Evolutionary conservation across 2,888 invertebrate species (phyloP).

Genomic region (Apomyelois bistriatella): DNA sequence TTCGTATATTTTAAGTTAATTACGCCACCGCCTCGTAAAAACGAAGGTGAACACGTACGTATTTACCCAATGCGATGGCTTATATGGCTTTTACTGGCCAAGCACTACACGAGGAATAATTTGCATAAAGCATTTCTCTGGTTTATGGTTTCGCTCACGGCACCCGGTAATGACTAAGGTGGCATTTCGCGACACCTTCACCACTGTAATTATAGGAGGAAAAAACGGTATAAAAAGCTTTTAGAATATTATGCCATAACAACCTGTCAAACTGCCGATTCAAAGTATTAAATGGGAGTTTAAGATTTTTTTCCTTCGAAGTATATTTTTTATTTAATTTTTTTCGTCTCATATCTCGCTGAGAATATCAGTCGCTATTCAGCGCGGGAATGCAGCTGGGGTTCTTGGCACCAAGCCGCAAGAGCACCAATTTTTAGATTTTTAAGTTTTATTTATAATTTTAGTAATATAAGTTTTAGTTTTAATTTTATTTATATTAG

Average conservation of each 20-base stretch:
- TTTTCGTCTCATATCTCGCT: too few relatives aligned
- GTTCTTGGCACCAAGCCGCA: too few relatives aligned
- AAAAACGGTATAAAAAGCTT: slow-evolving; percentile 53
- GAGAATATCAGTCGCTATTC: too few relatives aligned
- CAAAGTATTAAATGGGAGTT: background rate
- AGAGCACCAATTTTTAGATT: too few relatives aligned
- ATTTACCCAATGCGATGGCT: slow-evolving; percentile 18
- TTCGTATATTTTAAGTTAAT: background rate
- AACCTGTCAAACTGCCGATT: slow-evolving; percentile 3
- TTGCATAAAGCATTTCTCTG: slow-evolving; percentile 66
- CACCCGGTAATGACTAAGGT: slow-evolving; percentile 67
- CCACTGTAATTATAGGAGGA: slow-evolving; percentile 64
- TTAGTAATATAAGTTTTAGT: too few relatives aligned
- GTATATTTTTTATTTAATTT: background rate
- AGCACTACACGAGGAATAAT: slow-evolving; percentile 33
- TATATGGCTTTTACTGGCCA: slow-evolving; percentile 19
- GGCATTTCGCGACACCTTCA: slow-evolving; percentile 64
- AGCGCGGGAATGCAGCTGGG: too few relatives aligned
- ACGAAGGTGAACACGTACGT: slow-evolving; percentile 16
- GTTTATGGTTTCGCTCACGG: slow-evolving; percentile 68
- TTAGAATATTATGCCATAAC: slow-evolving; percentile 43
- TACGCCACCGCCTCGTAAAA: slow-evolving; percentile 14
- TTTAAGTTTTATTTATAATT: too few relatives aligned
- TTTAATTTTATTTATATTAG: too few relatives aligned
- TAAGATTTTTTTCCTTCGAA: background rate